These are phyloP conservation scores for Philopotamus ludificatus DNA, from an alignment of 1,140 invertebrate species.

Conservation along the genomic window DNA sequence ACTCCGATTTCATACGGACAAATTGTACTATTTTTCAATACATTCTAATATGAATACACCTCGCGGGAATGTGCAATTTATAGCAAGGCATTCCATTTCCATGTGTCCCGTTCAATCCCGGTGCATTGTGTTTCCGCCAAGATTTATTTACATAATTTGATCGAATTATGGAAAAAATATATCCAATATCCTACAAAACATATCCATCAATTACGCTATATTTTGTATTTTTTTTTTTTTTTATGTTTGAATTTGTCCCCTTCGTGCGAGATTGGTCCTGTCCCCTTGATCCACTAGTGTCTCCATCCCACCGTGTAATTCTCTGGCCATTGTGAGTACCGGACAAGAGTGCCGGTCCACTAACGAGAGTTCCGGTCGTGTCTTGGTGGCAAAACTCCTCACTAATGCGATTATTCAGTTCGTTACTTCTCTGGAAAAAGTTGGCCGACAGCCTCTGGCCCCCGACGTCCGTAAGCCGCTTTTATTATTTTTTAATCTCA, in stretches of 20 bases:
- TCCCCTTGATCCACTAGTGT: no score
- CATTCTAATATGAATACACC: constrained; percentile 3
- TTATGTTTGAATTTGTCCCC: background rate
- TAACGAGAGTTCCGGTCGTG: constrained; percentile 31
- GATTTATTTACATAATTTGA: background rate
- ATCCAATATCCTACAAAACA: no score
- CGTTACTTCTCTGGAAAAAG: constrained; percentile 23
- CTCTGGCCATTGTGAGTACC: constrained; percentile 5
- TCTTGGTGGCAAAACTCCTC: constrained; percentile 14
- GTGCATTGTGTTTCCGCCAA: constrained; percentile 8
- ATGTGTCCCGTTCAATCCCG: constrained; percentile 12
- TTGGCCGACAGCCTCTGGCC: background rate
- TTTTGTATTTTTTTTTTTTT: background rate
- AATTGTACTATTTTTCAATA: background rate
- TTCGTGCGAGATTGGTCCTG: no score
- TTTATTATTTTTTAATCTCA: background rate
- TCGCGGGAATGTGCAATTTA: background rate
- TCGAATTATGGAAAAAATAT: no score
- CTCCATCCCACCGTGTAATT: no score
- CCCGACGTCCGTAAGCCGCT: background rate
- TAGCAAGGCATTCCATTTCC: constrained; percentile 5
- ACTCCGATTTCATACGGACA: background rate
- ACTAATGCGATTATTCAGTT: constrained; percentile 32
- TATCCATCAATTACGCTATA: background rate
- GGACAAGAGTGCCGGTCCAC: constrained; percentile 4